phyloP scores from a whole-genome alignment of 2,797 vertebrate species.

The Huso huso region DNA sequence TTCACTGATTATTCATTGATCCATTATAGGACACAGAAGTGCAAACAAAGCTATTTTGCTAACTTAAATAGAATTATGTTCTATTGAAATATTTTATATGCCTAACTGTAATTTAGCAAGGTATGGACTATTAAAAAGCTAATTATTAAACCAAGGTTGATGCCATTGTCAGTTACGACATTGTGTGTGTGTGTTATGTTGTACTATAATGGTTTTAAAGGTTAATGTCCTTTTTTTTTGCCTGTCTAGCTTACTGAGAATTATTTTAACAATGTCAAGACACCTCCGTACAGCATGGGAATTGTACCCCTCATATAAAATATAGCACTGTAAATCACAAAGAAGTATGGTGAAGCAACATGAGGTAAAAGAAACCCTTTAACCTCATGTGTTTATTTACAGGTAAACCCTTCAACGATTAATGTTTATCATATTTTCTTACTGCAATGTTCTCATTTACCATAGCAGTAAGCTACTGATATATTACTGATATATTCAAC shows the following conservation, averaged over 20 bases:
- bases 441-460: too few relatives aligned
- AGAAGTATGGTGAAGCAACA: neutral
- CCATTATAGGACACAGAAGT: neutral
- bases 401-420: neutral
- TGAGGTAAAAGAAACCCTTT: neutral
- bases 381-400: neutral
- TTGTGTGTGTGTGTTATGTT: neutral
- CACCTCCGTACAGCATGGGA: neutral
- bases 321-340: neutral
- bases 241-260: neutral
- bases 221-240: neutral
- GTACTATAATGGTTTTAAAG: neutral
- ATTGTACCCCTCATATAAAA: neutral
- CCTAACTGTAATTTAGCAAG: neutral
- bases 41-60: neutral
- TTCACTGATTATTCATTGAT: neutral
- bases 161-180: neutral
- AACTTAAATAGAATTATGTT: neutral
- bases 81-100: neutral
- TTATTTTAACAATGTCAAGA: neutral
- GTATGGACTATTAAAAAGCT: conserved; percentile 2
- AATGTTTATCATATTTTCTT: too few relatives aligned
- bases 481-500: too few relatives aligned
- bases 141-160: neutral
- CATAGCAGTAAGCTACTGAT: too few relatives aligned